These are phyloP conservation scores for Hydrolagus colliei DNA, from an alignment of 2,797 vertebrate genomes.

Conservation along the genomic window DNA sequence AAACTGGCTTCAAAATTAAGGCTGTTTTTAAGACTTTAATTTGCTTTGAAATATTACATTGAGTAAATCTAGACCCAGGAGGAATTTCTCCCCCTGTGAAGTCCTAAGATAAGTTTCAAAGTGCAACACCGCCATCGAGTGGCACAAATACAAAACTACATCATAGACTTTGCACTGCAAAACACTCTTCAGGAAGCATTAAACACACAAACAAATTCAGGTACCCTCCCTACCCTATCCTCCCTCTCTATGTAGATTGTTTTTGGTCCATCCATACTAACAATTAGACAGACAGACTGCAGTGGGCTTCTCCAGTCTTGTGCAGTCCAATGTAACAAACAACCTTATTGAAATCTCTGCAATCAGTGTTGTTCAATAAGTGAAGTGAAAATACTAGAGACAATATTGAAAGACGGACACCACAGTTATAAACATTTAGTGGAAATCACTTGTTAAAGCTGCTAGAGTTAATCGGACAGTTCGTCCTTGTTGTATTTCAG, in stretches of 20 bases:
- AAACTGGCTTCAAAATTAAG: too few relatives aligned
- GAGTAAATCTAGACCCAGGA: too few relatives aligned
- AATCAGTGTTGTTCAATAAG: too few relatives aligned
- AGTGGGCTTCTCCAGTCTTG: too few relatives aligned
- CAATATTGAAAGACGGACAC: neutral
- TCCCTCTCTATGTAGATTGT: too few relatives aligned
- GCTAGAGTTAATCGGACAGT: neutral
- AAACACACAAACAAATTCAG: neutral
- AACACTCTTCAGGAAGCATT: neutral
- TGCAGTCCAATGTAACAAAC: too few relatives aligned
- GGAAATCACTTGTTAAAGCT: neutral
- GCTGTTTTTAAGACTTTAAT: too few relatives aligned
- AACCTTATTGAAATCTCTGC: too few relatives aligned
- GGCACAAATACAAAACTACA: neutral
- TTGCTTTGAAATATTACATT: too few relatives aligned
- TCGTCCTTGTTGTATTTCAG: neutral
- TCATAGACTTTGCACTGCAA: neutral
- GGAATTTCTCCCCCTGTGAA: neutral
- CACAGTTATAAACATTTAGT: neutral
- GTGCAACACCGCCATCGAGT: slow-evolving; percentile 2
- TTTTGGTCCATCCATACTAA: too few relatives aligned
- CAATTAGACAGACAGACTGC: too few relatives aligned
- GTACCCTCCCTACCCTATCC: too few relatives aligned
- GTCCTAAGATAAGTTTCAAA: neutral
- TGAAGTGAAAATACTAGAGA: neutral